These are phyloP conservation scores for Galeruca laticollis DNA, from an alignment of 2,888 invertebrate species.

Conservation along the genomic window DNA sequence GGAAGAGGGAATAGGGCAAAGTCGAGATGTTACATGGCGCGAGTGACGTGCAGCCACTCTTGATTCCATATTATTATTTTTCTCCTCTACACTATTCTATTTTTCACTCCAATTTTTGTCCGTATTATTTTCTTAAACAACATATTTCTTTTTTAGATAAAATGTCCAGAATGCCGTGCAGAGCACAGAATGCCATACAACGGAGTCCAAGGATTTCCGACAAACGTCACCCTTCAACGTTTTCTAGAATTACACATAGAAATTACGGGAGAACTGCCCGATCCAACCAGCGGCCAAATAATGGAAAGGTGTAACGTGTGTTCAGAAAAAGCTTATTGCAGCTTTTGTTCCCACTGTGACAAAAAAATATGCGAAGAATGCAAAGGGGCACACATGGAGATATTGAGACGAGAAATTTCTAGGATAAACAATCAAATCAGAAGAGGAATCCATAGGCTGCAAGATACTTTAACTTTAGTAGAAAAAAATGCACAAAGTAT, in stretches of 20 bases:
- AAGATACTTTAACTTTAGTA: conserved; percentile 85
- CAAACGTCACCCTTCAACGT: conserved; percentile 94
- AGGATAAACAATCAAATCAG: conserved; percentile 73
- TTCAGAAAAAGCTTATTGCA: conserved; percentile 91
- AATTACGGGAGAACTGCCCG: conserved; percentile 91
- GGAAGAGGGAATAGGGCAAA: no score
- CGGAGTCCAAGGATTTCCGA: conserved; percentile 94
- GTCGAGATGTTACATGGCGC: no score
- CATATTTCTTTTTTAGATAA: conserved; percentile 74
- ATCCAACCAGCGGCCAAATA: conserved; percentile 90
- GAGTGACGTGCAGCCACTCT: no score
- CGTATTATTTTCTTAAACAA: background rate
- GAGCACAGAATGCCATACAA: conserved; percentile 97
- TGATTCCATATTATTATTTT: no score
- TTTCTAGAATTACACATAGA: conserved; percentile 95
- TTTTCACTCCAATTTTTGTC: background rate
- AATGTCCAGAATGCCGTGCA: conserved; percentile 98
- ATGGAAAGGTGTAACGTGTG: conserved; percentile 96
- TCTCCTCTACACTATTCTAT: no score
- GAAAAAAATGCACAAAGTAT: conserved; percentile 91
- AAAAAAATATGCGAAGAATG: conserved; percentile 97
- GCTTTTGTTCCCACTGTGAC: conserved; percentile 94
- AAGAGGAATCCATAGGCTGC: conserved; percentile 88
- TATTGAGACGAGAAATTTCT: conserved; percentile 78
- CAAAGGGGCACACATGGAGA: conserved; percentile 96